Evolutionary conservation across 2,797 vertebrate species (phyloP), one percentile per base, ranked within the genome.

Genomic region (Thalassophryne amazonica): DNA sequence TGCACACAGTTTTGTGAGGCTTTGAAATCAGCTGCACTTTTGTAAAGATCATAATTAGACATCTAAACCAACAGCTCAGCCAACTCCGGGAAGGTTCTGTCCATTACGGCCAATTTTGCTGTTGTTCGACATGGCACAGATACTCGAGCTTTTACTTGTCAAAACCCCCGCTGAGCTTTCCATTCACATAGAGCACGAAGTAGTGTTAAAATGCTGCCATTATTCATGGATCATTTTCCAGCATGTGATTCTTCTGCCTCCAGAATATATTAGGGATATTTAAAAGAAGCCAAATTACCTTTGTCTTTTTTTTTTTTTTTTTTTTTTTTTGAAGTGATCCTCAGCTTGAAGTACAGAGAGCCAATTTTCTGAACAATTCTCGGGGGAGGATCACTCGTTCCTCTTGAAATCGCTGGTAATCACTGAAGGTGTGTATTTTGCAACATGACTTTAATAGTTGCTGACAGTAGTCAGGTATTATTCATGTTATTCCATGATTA

Each of bases 141-240:
- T 70, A 59, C 58, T 36, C 60, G 52, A 53, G 69, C 61, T 77
- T 80, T 79, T 60, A 59, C 68, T 76, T 71, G 61, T 56, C 67
- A 76, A 55, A 71, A 51, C 48, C 48, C 73, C 68, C 39, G 46
- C 66, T 59, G 74, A 59, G 60, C 18, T 3, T 49, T 63, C 51
- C 31, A 64, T 75, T 76, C 49, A 67, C 58, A 66, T 29, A 30
- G 72, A 38, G 57, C 0, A 37, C 42, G 38, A 54, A 51, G 42
- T 55, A 46, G 27, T 59, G 59, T 61, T 78, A 58, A 77, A 85
- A 59, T 47, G 21, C 46, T 68, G 74, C 75, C 20, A 70, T 71
- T 71, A 86, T 72, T 58, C 57, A 69, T 53, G 56, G 37, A 39
- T 75, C 39, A 57, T 76, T 77, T 73, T 79, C 57, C 37, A 75